Percentiles rank a stretch among this genome's conserved stretches.
These are phyloP conservation scores for Odocoileus hemionus DNA, from an alignment of 2,113 vertebrate species.

Conservation along the genomic window DNA sequence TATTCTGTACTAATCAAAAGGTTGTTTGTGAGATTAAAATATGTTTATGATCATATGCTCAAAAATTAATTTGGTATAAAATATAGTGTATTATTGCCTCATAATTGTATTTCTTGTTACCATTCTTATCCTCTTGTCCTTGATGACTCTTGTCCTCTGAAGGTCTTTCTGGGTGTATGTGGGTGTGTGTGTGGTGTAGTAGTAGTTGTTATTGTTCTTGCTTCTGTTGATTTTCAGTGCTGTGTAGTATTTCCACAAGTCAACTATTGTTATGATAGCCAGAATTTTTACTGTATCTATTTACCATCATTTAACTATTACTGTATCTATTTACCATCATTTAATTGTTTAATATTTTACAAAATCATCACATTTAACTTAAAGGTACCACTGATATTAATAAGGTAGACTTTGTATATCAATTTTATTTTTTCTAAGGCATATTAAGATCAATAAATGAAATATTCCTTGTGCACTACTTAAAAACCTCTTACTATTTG, in stretches of 20 bases:
- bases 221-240: background rate
- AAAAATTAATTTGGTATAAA: background rate
- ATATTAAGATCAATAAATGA: background rate
- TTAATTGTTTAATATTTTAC: background rate
- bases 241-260: background rate
- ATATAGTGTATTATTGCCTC: background rate
- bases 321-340: background rate
- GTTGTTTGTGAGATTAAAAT: background rate
- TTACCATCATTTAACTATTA: background rate
- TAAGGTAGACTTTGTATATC: background rate
- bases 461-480: background rate
- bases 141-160: background rate
- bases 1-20: background rate
- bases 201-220: background rate
- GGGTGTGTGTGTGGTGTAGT: background rate
- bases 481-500: background rate
- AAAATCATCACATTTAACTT: background rate
- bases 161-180: background rate
- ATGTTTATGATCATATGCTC: background rate
- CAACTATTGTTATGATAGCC: background rate
- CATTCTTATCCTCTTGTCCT: background rate
- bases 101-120: background rate
- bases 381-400: background rate
- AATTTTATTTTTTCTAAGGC: slow-evolving; percentile 8
- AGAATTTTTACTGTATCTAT: background rate